Evolutionary conservation across 2,888 invertebrate species (phyloP).

Genomic region (Harpalus rubripes): DNA sequence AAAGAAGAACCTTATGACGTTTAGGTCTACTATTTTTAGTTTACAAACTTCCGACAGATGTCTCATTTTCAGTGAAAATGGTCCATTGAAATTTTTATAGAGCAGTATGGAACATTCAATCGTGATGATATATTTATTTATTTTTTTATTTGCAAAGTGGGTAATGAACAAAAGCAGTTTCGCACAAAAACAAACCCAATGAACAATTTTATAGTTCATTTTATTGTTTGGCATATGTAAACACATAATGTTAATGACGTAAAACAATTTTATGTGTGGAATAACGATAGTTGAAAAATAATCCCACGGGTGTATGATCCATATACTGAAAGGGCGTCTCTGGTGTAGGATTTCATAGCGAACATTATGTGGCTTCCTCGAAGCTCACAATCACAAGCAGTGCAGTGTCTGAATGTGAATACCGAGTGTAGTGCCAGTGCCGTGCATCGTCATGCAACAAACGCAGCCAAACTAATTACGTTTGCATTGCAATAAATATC

Average conservation of each 20-base stretch:
- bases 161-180: not conserved
- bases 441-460: not conserved
- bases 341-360: constrained; percentile 28
- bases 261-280: not conserved
- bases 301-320: not conserved
- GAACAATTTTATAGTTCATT: not conserved
- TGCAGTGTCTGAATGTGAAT: not conserved
- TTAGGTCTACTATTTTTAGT: too few relatives aligned
- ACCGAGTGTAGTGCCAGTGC: constrained; percentile 4
- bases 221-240: not conserved
- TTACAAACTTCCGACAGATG: too few relatives aligned
- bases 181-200: not conserved
- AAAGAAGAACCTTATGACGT: too few relatives aligned
- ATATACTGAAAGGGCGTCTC: constrained; percentile 37
- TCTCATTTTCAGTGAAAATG: too few relatives aligned
- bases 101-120: too few relatives aligned
- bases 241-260: not conserved
- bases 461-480: not conserved
- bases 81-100: too few relatives aligned
- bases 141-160: not conserved
- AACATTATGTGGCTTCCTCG: constrained; percentile 15
- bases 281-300: not conserved
- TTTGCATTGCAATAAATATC: not conserved
- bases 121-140: too few relatives aligned
- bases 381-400: not conserved